Evolutionary conservation across 1,140 invertebrate species (phyloP).

Genomic region (Leucophenga varia): DNA sequence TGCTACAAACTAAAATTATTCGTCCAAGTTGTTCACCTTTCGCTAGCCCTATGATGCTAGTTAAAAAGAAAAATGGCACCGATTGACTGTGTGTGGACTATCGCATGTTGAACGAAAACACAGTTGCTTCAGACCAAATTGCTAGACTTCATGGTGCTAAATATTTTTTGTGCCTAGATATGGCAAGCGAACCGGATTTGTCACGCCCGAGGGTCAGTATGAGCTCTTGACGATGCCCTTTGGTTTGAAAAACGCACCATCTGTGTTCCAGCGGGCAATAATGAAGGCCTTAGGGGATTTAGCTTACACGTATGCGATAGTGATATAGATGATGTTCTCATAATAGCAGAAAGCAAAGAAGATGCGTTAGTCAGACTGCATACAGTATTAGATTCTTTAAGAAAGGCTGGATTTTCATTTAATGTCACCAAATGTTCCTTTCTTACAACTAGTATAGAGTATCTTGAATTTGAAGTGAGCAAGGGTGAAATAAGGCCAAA

Average conservation of each 20-base stretch:
- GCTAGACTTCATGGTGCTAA: constrained; percentile 34
- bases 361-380: no score
- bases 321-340: constrained; percentile 8
- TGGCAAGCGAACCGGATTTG: constrained; percentile 40
- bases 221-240: constrained; percentile 16
- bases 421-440: constrained; percentile 47
- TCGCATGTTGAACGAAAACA: constrained; percentile 27
- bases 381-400: no score
- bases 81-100: constrained; percentile 49
- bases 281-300: constrained; percentile 2
- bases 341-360: constrained; percentile 2
- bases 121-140: constrained; percentile 44
- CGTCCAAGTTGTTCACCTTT: constrained; percentile 29
- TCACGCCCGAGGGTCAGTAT: constrained; percentile 31
- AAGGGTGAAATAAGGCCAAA: constrained; percentile 34
- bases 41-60: constrained; percentile 30
- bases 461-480: constrained; percentile 33
- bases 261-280: constrained; percentile 32
- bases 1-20: constrained; percentile 26
- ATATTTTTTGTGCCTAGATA: constrained; percentile 54
- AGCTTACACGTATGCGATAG: neutral
- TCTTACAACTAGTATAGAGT: constrained; percentile 32
- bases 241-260: constrained; percentile 37
- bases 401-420: no score
- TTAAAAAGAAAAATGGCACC: constrained; percentile 28